Evolutionary conservation across 2,113 vertebrate genomes (phyloP).

Genomic region (Myrmophylax atrothorax): DNA sequence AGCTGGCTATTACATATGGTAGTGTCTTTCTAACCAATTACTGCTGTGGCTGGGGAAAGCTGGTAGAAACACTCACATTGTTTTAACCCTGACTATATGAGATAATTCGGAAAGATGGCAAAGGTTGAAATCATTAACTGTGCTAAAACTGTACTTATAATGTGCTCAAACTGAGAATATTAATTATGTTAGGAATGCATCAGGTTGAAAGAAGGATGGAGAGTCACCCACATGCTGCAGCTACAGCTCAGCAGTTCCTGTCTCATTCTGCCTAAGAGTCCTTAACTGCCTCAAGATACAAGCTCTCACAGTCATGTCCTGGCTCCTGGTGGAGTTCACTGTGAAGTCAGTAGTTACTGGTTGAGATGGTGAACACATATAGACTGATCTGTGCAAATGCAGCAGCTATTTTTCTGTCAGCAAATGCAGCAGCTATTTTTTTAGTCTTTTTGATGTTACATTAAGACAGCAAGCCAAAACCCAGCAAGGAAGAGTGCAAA

Average conservation of each 20-base stretch:
- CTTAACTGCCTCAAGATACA: neutral
- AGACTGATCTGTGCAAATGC: neutral
- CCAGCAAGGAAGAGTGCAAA: neutral
- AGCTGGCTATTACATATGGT: constrained; percentile 5
- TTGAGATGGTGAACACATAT: neutral
- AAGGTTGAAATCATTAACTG: neutral
- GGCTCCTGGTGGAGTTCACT: neutral
- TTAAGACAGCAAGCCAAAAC: neutral
- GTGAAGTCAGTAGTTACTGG: neutral
- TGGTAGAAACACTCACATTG: neutral
- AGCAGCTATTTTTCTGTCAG: neutral
- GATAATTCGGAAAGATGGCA: neutral
- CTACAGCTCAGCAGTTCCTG: neutral
- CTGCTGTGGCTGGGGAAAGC: constrained; percentile 28
- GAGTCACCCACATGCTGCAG: neutral
- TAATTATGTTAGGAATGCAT: neutral
- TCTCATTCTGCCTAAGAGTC: neutral
- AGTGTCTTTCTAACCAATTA: constrained; percentile 47
- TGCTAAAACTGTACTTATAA: neutral
- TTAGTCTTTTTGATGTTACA: neutral
- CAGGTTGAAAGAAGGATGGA: neutral
- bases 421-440: neutral
- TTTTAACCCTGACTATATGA: neutral
- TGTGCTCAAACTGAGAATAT: neutral
- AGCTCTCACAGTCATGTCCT: neutral